Evolutionary conservation across 2,113 vertebrate genomes (phyloP).

Genomic region (Anser brachyrhynchus): DNA sequence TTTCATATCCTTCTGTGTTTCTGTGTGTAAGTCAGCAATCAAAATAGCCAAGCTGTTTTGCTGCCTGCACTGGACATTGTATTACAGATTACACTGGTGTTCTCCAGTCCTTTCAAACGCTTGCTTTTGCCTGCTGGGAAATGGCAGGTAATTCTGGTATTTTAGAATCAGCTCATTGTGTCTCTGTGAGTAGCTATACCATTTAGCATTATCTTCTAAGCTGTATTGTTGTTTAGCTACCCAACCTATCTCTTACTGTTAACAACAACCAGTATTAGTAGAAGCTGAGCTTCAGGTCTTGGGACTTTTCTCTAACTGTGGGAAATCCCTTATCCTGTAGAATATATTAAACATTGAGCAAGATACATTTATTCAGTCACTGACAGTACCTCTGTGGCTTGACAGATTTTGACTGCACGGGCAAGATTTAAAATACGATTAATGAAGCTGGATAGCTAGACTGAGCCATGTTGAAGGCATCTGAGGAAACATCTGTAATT

Average conservation of each 20-base stretch:
- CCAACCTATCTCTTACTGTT: not conserved
- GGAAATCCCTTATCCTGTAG: not conserved
- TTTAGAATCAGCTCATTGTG: not conserved
- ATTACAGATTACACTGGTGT: not conserved
- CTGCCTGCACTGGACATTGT: not conserved
- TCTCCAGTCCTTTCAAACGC: not conserved
- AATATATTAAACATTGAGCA: not conserved
- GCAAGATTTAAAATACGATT: not conserved
- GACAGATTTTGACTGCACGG: not conserved
- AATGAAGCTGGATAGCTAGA: not conserved
- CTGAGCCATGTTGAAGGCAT: not conserved
- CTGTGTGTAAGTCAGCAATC: not conserved
- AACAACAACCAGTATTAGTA: not conserved
- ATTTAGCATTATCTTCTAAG: not conserved
- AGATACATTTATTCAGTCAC: not conserved
- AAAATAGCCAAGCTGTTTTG: not conserved
- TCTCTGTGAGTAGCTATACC: not conserved
- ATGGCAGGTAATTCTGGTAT: not conserved
- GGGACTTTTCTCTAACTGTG: rapidly evolving
- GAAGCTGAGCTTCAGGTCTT: not conserved
- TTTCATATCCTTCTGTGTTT: not conserved
- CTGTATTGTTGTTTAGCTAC: not conserved
- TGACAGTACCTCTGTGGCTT: not conserved
- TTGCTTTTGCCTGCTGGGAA: not conserved
- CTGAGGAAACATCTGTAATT: not conserved